These are phyloP conservation scores for Charadrius vociferus DNA, from an alignment of 2,113 vertebrate species.

Conservation along the genomic window DNA sequence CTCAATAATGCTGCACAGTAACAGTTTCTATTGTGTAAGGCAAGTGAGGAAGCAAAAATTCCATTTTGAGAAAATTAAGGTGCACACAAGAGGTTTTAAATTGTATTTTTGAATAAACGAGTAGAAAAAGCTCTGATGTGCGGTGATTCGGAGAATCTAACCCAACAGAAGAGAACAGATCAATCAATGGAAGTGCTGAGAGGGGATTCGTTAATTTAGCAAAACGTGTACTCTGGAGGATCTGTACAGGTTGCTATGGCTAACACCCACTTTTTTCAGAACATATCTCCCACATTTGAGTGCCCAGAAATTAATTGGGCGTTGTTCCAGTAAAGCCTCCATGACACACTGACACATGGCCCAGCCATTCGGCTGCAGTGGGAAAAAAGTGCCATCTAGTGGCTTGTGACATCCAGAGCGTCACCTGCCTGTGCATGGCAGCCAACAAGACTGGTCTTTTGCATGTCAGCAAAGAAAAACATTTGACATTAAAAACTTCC, in stretches of 20 bases:
- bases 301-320: rapidly evolving
- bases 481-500: background rate
- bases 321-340: rapidly evolving
- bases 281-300: rapidly evolving
- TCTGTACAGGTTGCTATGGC: background rate
- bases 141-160: background rate
- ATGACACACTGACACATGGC: background rate
- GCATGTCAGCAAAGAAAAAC: background rate
- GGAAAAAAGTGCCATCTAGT: background rate
- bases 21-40: background rate
- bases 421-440: background rate
- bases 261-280: background rate
- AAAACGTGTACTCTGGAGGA: background rate
- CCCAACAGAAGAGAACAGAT: background rate
- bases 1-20: background rate
- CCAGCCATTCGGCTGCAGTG: background rate
- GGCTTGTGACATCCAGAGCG: background rate
- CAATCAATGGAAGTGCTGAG: background rate
- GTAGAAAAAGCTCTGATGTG: background rate
- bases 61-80: background rate
- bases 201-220: background rate
- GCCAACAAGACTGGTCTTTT: rapidly evolving
- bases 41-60: background rate
- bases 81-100: background rate
- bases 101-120: background rate